These are phyloP conservation scores for Acrocyrtus sp. DNA, from an alignment of 2,888 invertebrate genomes.

Conservation along the genomic window DNA sequence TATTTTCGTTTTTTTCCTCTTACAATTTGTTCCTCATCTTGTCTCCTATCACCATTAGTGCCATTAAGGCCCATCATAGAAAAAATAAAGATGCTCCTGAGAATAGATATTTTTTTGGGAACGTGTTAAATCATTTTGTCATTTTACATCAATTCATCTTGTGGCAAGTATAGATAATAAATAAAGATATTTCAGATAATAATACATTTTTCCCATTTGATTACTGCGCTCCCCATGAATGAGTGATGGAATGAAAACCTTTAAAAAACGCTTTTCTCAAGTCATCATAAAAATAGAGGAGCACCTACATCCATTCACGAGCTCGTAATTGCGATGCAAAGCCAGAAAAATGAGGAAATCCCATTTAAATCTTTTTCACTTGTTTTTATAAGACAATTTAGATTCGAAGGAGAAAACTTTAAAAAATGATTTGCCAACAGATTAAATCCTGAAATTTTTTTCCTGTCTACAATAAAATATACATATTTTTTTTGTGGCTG, in stretches of 20 bases:
- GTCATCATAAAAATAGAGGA: not conserved
- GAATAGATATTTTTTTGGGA: not conserved
- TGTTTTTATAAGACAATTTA: too few species aligned
- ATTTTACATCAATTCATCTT: slow-evolving; percentile 2
- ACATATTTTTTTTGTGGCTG: too few species aligned
- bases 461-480: too few species aligned
- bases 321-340: not conserved
- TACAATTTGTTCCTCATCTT: slow-evolving; percentile 23
- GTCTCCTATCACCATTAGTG: slow-evolving; percentile 12
- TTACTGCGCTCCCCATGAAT: too few species aligned
- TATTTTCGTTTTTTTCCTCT: slow-evolving; percentile 2
- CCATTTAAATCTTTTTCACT: not conserved
- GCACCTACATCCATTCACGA: not conserved
- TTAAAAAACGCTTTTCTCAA: too few species aligned
- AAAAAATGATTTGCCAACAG: too few species aligned
- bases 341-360: not conserved
- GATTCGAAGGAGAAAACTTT: too few species aligned
- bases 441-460: too few species aligned
- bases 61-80: not conserved
- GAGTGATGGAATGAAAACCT: too few species aligned
- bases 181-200: not conserved
- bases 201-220: slow-evolving; percentile 21
- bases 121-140: slow-evolving; percentile 7
- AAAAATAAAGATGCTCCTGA: slow-evolving; percentile 8
- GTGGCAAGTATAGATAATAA: not conserved